Base-by-base conservation (phyloP, 1,140 invertebrate genomes). In the Anadara kagoshimensis region DNA sequence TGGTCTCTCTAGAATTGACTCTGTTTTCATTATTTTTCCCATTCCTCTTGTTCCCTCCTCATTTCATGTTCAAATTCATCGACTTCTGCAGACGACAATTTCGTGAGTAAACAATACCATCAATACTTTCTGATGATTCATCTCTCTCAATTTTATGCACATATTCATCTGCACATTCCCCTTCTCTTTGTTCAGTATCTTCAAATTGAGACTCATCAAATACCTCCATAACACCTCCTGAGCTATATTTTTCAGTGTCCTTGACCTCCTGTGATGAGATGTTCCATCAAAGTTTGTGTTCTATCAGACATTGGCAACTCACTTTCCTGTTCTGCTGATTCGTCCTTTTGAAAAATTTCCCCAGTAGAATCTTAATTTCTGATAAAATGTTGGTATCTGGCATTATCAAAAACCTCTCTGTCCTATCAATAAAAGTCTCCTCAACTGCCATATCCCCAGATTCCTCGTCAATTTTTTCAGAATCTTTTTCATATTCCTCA, bases 51-150 rank as follows among this genome's bases (percentile, higher is more conserved):
- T 65, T 69, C 73, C 22, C 53, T 64, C 59, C 73, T 69, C 18
- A 74, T 53, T 68, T 74, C 72, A 63, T 73, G 70, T 73, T 73
- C 70, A 65, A 73, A 63, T 57, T 73, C 70, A 66, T 73, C 70
- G 22, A 73, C 70, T 47, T 73, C 62, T 11, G 70, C 70, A 11
- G 62, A 24, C 0, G 67, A 61, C 16, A 64, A 47, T 59, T 75
- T 69, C 62, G 20, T 18, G 45, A 66, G 7, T 66, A 61, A 5
- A 49, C n/a, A 64, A 36, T 57, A 26, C 62, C 67, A 44, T 69
- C 51, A 1, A 57, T 54, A 24, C 49, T 44, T 66, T 75, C 62
- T 7, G 62, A 18, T 16, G 67, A 64, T 47, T 67, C 62, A 26
- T 66, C 56, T 14, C 16, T 20, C 3, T 66, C 63, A 24, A 66